These are phyloP conservation scores for Heteromyza rotundicornis DNA, from an alignment of 2,888 invertebrate species.

Conservation along the genomic window DNA sequence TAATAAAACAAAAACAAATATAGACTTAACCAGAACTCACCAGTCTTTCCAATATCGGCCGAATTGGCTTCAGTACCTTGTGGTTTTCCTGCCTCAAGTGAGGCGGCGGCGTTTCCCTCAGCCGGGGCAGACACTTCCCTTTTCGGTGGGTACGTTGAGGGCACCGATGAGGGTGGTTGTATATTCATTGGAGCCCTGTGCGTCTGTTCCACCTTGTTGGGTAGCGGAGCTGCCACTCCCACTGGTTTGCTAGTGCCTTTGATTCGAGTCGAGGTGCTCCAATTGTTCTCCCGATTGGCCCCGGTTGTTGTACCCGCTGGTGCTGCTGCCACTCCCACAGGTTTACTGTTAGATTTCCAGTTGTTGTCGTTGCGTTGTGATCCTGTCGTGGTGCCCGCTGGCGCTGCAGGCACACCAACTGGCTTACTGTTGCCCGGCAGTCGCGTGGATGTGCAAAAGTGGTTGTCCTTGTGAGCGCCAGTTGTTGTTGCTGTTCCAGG, in stretches of 20 bases:
- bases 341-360: background rate
- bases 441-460: background rate
- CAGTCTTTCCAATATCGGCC: slow-evolving; percentile 21
- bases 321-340: background rate
- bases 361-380: too few species aligned
- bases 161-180: too few species aligned
- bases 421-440: background rate
- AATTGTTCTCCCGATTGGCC: background rate
- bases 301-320: background rate
- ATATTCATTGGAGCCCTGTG: too few species aligned
- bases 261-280: background rate
- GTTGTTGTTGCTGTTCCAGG: background rate
- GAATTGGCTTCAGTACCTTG: background rate
- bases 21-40: background rate
- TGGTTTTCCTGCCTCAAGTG: too few species aligned
- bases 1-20: too few species aligned
- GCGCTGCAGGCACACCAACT: too few species aligned
- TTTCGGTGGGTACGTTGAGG: slow-evolving; percentile 10
- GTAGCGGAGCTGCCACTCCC: slow-evolving; percentile 5
- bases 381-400: too few species aligned
- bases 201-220: slow-evolving; percentile 6
- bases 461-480: background rate
- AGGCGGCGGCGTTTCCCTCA: too few species aligned
- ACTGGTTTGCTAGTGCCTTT: background rate
- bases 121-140: background rate